These are phyloP conservation scores for Gallinago nigripennis DNA, from an alignment of 2,797 vertebrate genomes.

Conservation along the genomic window DNA sequence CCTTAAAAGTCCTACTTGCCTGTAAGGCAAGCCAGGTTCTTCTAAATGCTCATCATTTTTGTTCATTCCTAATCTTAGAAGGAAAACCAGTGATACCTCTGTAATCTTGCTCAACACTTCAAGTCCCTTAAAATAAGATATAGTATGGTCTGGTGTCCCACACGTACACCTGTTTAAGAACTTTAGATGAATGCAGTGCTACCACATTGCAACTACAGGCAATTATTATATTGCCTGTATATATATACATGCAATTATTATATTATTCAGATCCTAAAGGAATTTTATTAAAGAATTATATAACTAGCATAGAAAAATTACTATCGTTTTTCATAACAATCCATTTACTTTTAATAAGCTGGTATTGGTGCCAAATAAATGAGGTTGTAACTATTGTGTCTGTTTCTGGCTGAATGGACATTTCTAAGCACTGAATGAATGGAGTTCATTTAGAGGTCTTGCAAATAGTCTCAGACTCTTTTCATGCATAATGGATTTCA, in stretches of 20 bases:
- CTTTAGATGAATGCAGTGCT: not conserved
- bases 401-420: constrained; percentile 78
- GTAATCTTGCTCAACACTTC: not conserved
- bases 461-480: constrained; percentile 78
- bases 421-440: constrained; percentile 90
- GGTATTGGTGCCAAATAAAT: constrained; percentile 70
- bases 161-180: not conserved
- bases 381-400: constrained; percentile 76
- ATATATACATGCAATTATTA: not conserved
- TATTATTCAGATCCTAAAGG: not conserved
- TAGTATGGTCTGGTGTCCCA: not conserved
- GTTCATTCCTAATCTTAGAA: not conserved
- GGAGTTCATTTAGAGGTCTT: constrained; percentile 85
- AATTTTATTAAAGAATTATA: constrained; percentile 52
- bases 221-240: no score
- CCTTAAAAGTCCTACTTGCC: not conserved
- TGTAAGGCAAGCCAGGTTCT: not conserved
- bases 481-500: constrained; percentile 81
- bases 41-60: not conserved
- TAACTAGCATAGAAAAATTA: constrained; percentile 59
- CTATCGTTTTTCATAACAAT: constrained; percentile 52
- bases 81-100: not conserved
- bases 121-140: not conserved
- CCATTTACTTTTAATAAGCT: constrained; percentile 61
- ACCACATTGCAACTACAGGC: not conserved